phyloP scores from a whole-genome alignment of 2,888 invertebrate species.

The Pediacus dermestoides region DNA sequence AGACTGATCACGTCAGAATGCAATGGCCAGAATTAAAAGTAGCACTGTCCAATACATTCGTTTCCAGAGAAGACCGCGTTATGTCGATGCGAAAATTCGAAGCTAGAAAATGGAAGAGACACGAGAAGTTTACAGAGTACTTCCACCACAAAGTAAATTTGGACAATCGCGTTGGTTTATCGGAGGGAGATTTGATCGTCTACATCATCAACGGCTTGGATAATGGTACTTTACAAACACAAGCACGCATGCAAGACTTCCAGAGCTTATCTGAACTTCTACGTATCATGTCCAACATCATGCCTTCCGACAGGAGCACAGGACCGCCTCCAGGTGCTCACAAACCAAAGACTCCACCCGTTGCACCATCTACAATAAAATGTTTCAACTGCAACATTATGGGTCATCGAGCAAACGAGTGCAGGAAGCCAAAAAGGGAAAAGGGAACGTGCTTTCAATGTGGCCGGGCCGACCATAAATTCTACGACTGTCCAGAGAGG shows the following conservation, averaged over 20 bases:
- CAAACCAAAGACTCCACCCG: background rate
- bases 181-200: slow-evolving; percentile 3
- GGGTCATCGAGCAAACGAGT: background rate
- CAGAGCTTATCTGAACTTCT: background rate
- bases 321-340: background rate
- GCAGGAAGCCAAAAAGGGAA: background rate
- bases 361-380: background rate
- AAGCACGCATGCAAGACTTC: slow-evolving; percentile 1
- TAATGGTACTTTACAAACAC: background rate
- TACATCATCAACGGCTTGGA: slow-evolving; percentile 4
- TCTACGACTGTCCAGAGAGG: background rate
- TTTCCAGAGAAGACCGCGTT: background rate
- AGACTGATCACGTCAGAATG: background rate
- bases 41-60: background rate
- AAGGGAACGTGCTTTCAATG: background rate
- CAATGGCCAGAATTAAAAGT: slow-evolving; percentile 1
- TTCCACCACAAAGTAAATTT: slow-evolving; percentile 3
- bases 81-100: background rate
- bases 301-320: background rate
- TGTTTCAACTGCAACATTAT: slow-evolving; percentile 1
- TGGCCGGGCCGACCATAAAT: background rate
- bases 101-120: slow-evolving; percentile 4
- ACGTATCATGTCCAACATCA: background rate
- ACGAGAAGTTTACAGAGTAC: background rate
- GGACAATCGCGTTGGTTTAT: background rate